These are phyloP conservation scores for Camponotus floridanus DNA, from an alignment of 1,140 invertebrate genomes.

Conservation along the genomic window DNA sequence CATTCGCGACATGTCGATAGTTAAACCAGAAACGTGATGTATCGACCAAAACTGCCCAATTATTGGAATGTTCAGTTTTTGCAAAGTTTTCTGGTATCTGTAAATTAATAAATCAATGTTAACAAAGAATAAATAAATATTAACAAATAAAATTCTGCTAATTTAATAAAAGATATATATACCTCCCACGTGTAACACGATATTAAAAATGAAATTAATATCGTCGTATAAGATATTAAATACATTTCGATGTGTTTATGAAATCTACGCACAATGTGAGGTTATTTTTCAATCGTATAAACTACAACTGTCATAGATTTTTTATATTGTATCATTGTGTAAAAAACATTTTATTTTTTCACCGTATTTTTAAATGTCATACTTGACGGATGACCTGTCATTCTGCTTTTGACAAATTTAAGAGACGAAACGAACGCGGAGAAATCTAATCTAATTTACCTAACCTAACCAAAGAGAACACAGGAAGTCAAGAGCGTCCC, in stretches of 20 bases:
- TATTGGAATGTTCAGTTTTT: constrained; percentile 94
- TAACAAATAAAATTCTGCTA: background rate
- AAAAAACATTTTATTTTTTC: background rate
- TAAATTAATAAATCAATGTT: constrained; percentile 54
- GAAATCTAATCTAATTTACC: too few relatives aligned
- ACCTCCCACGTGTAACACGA: constrained; percentile 50
- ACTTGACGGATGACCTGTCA: background rate
- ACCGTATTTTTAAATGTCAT: background rate
- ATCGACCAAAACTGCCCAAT: constrained; percentile 99
- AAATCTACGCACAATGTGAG: background rate
- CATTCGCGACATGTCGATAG: constrained; percentile 99
- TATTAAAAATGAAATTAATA: constrained; percentile 1
- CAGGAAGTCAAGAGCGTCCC: too few relatives aligned
- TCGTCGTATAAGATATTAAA: constrained; percentile 35
- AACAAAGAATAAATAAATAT: background rate
- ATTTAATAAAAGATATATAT: background rate
- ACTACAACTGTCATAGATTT: background rate
- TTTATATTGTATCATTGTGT: background rate
- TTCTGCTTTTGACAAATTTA: background rate
- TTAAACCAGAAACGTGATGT: constrained; percentile 99
- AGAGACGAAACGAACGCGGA: background rate
- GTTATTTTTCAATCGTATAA: constrained; percentile 17
- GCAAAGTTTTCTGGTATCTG: constrained; percentile 84
- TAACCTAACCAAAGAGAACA: too few relatives aligned
- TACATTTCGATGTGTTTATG: constrained; percentile 36